phyloP scores from a whole-genome alignment of 1,140 invertebrate species.

The Augochlora pura region DNA sequence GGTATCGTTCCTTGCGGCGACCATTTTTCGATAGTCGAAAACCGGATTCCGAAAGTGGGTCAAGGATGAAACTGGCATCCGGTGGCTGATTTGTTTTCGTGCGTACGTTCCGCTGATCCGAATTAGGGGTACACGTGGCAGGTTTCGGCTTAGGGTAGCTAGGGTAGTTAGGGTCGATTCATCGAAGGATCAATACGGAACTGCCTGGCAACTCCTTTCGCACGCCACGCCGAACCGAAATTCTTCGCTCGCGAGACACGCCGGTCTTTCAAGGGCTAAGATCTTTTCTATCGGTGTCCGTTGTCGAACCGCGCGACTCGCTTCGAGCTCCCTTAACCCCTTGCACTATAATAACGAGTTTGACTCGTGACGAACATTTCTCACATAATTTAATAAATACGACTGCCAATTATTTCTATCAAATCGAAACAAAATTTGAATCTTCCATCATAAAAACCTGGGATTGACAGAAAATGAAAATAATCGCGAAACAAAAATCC shows the following conservation, averaged over 20 bases:
- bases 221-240: constrained; percentile 8
- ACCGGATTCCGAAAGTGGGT: background rate
- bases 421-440: too few species aligned
- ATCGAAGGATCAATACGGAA: constrained; percentile 68
- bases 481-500: too few species aligned
- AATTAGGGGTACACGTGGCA: constrained; percentile 53
- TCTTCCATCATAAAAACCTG: too few species aligned
- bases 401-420: too few species aligned
- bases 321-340: too few species aligned
- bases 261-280: background rate
- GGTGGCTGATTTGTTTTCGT: background rate
- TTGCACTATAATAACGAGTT: too few species aligned
- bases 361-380: too few species aligned
- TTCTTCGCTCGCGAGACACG: background rate
- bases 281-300: background rate
- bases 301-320: too few species aligned
- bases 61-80: background rate
- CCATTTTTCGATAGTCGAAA: background rate
- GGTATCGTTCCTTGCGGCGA: background rate
- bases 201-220: constrained; percentile 48
- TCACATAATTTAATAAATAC: too few species aligned
- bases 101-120: constrained; percentile 31
- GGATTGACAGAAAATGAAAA: too few species aligned
- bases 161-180: constrained; percentile 58
- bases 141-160: constrained; percentile 62